Base-by-base conservation (phyloP, 2,888 invertebrate species). In the Orchesellides sinensis region DNA sequence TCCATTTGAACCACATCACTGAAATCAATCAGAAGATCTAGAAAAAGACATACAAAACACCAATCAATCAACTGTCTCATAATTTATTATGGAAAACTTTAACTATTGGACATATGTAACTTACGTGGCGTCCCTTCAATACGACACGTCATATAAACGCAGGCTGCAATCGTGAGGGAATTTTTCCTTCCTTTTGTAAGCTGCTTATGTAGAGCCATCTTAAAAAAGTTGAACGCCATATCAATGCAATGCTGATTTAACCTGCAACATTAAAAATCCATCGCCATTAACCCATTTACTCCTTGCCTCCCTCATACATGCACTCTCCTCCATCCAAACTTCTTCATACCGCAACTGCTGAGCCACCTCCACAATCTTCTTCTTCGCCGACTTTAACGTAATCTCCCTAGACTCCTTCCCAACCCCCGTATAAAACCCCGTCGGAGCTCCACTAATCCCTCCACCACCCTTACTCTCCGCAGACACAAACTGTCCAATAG, bases 1-100 rank as follows among this genome's bases (percentile, higher is more conserved):
- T 98, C 98, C 88, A 98, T 96, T 92, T 98, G 95, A 32, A 98
- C 93, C n/a, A 97, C 95, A 91, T 99, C 99, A 91, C 98, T 98
- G 86, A 99, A 97, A 90, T 99, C 99, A 89, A 99, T 96, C 70
- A 99, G 92, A 90, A 99, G 93, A 93, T 98, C 96, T 96, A 32
- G 17, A 49, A 54, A 52, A 8, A 52, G 17, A 35, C 35, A 35
- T 5, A 12, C 47, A 69, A n/a, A n/a, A n/a, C n/a, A n/a, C n/a
- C n/a, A n/a, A n/a, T n/a, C n/a, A n/a, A 74, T 45, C 83, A 49
- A 25, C 19, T 66, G 14, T 69, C n/a, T 47, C 47, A 65, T 32
- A 2, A 65, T n/a, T 17, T 6, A 17, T 56, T 14, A 10, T 49
- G 19, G 27, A 32, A 40, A 29, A 59, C 10, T n/a, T 54, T n/a